A percentile compares a stretch with the other conserved stretches of the same genome.
phyloP scores from a whole-genome alignment of 2,797 vertebrate species.

The Schizopygopsis malacanthus region DNA sequence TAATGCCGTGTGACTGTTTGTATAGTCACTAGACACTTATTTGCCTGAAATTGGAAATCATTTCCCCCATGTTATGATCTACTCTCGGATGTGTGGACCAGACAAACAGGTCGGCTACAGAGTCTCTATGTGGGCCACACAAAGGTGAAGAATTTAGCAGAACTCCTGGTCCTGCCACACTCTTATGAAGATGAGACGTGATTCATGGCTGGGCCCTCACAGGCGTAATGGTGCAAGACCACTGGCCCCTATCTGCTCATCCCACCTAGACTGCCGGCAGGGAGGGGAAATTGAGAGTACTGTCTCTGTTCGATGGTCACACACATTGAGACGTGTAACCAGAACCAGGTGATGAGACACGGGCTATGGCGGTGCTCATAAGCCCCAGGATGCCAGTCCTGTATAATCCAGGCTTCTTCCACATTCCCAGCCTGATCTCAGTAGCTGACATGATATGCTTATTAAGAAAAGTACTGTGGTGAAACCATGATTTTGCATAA shows the following conservation, averaged over 20 bases:
- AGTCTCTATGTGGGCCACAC: slow-evolving; percentile 53
- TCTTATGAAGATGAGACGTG: slow-evolving; percentile 33
- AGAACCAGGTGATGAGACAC: slow-evolving; percentile 41
- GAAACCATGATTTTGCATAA: background rate
- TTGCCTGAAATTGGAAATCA: slow-evolving; percentile 24
- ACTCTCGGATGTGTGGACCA: slow-evolving; percentile 48
- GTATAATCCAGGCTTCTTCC: slow-evolving; percentile 25
- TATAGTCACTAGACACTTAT: slow-evolving; percentile 47
- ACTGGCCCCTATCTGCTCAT: slow-evolving; percentile 20
- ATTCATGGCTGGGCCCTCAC: slow-evolving; percentile 43
- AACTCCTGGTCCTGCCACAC: slow-evolving; percentile 53
- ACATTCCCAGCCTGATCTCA: slow-evolving; percentile 49
- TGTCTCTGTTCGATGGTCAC: slow-evolving; percentile 26
- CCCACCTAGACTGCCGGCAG: slow-evolving; percentile 22
- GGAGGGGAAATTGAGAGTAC: slow-evolving; percentile 7
- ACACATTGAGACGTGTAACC: slow-evolving; percentile 35
- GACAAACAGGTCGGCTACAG: slow-evolving; percentile 49
- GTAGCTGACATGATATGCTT: background rate
- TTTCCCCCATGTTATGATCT: slow-evolving; percentile 54
- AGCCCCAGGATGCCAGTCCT: slow-evolving; percentile 8
- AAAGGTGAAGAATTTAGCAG: slow-evolving; percentile 64
- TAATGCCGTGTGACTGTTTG: slow-evolving; percentile 44
- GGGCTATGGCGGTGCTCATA: slow-evolving; percentile 1
- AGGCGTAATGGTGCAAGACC: slow-evolving; percentile 45
- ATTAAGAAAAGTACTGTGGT: background rate